These are phyloP conservation scores for Euwallacea similis DNA, from an alignment of 1,140 invertebrate genomes.

Conservation along the genomic window DNA sequence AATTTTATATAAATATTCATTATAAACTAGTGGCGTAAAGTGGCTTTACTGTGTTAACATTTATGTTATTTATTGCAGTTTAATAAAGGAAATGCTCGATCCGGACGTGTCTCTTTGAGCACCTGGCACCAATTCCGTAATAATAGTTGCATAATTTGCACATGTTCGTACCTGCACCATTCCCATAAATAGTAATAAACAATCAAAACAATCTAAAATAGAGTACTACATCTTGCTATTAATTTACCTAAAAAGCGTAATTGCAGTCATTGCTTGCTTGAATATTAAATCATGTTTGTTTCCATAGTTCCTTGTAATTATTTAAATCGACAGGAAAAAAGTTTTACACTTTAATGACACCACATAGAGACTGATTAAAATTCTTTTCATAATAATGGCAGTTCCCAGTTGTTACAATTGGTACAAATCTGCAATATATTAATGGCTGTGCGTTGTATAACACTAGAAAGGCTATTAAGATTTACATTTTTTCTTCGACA, in stretches of 20 bases:
- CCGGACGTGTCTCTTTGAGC: not conserved
- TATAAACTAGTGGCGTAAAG: no score
- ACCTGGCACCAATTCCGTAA: not conserved
- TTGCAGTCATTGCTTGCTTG: not conserved
- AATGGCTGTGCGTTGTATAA: not conserved
- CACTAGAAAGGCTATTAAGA: constrained; percentile 11
- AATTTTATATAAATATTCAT: no score
- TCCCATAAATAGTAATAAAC: not conserved
- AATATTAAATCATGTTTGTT: constrained; percentile 3
- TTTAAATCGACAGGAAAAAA: constrained; percentile 10
- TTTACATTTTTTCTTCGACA: not conserved
- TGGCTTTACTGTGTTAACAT: not conserved
- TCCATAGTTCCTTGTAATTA: constrained; percentile 11
- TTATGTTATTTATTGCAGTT: not conserved
- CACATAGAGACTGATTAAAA: constrained; percentile 6
- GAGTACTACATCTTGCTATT: not conserved
- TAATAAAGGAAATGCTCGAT: not conserved
- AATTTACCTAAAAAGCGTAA: constrained; percentile 4
- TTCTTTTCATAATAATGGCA: constrained; percentile 5
- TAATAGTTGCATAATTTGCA: not conserved
- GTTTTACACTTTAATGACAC: not conserved
- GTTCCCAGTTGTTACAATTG: constrained; percentile 10
- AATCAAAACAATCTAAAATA: not conserved
- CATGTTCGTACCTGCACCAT: not conserved
- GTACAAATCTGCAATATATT: constrained; percentile 10